A percentile compares a stretch with the other conserved stretches of the same genome.
Evolutionary conservation across 2,888 invertebrate species (phyloP).

Genomic region (Listrodromus nycthemerus): DNA sequence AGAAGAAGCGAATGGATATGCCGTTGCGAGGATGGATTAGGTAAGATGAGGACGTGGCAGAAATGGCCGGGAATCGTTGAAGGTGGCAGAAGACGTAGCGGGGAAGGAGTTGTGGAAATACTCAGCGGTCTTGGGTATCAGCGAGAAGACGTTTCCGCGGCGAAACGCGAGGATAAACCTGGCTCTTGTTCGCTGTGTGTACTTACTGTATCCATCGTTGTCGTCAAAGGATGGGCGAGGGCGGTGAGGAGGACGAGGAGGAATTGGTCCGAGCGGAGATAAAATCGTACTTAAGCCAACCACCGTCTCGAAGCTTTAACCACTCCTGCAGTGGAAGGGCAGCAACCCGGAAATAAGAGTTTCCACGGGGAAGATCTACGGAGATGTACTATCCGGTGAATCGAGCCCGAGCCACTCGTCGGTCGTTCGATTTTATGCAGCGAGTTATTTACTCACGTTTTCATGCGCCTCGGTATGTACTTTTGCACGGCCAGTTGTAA

Average conservation of each 20-base stretch:
- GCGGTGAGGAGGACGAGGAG: constrained; percentile 7
- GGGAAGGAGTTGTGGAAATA: constrained; percentile 18
- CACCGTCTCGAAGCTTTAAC: constrained; percentile 27
- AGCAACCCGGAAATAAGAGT: constrained; percentile 43
- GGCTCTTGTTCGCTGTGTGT: constrained; percentile 22
- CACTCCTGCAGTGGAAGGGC: constrained; percentile 6
- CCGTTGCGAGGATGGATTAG: background rate
- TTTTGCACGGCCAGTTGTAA: background rate
- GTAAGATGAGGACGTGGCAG: background rate
- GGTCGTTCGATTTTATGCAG: constrained; percentile 51
- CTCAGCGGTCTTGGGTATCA: constrained; percentile 18
- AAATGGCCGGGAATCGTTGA: constrained; percentile 19
- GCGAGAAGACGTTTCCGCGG: constrained; percentile 13
- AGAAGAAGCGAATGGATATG: background rate
- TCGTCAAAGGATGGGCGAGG: constrained; percentile 12
- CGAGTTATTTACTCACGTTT: constrained; percentile 44
- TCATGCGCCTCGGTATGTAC: background rate
- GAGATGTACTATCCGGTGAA: background rate
- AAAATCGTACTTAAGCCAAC: constrained; percentile 55
- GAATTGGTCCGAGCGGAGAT: constrained; percentile 47
- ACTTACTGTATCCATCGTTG: constrained; percentile 35
- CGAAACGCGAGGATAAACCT: constrained; percentile 33
- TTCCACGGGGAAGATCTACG: background rate
- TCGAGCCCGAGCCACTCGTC: constrained; percentile 29
- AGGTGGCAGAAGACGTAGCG: background rate